Base-by-base conservation (phyloP, 2,113 vertebrate species). In the Ochotona curzoniae region DNA sequence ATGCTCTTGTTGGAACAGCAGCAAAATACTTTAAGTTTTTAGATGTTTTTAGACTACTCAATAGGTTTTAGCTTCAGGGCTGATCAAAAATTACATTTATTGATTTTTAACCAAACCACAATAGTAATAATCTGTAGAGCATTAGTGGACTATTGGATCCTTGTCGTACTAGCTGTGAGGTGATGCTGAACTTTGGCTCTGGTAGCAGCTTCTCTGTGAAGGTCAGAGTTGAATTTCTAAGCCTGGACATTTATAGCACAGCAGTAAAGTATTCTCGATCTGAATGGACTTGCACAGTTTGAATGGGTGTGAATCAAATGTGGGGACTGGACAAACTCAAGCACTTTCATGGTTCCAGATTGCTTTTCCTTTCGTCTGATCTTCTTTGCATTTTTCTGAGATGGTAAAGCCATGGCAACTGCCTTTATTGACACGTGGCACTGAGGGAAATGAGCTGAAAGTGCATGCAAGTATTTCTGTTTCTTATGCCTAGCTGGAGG, bases 41-140 rank as follows among this genome's bases (percentile, higher is more conserved):
- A 91, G 49, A 51, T 82, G 38, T 94, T 86, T 95, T 44, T 7
- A 71, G 35, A 60, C 32, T 93, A 15, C 85, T 93, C 87, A 93
- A 71, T 79, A 94, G 44, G n/a, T 93, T 88, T 95, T 82, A 88
- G 69, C 73, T 89, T 96, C 64, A 83, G 85, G 44, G 79, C 79
- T 94, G 84, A 96, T 91, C 96, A 87, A 83, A 94, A 94, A 91
- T 47, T 92, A 87, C 15, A 91, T 51, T 74, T 94, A 95, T 94
- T 90, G 84, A 93, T 95, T 95, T 95, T 35, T 71, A 94, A 88
- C 35, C 14, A 90, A 95, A 88, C 80, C 60, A 69, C 49, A 89
- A 51, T 93, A 91, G 91, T 96, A 91, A 83, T 94, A 79, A 90
- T 94, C 66, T 92, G 30, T 95, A 51, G 79, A 87, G 60, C 38